These are phyloP conservation scores for Emmelina monodactyla DNA, from an alignment of 2,888 invertebrate species.

Conservation along the genomic window DNA sequence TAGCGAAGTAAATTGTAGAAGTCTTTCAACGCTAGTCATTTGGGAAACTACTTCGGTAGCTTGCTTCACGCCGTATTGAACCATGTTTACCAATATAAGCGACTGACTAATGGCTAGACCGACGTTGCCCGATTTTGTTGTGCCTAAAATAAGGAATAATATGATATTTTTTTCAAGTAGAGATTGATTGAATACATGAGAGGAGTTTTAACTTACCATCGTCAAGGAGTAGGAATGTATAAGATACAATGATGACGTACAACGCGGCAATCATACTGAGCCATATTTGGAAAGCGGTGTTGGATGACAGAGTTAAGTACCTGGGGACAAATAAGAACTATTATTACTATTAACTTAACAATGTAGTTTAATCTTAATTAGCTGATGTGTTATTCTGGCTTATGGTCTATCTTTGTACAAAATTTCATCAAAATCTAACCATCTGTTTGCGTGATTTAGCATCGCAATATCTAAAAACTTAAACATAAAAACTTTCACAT, in stretches of 20 bases:
- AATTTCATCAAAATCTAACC: too few relatives aligned
- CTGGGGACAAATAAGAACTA: constrained; percentile 25
- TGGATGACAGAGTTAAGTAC: constrained; percentile 67
- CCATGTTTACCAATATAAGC: constrained; percentile 78
- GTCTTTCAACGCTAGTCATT: constrained; percentile 83
- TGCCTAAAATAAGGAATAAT: constrained; percentile 29
- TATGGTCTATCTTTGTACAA: too few relatives aligned
- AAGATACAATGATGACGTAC: constrained; percentile 69
- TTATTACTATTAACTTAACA: not conserved
- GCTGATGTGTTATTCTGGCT: too few relatives aligned
- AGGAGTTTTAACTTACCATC: constrained; percentile 62
- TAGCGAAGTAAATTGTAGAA: constrained; percentile 78
- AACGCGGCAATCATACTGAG: constrained; percentile 70
- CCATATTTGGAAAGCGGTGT: constrained; percentile 71
- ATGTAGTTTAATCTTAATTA: not conserved
- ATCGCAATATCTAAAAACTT: too few relatives aligned
- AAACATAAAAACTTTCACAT: too few relatives aligned
- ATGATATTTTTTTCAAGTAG: too few relatives aligned
- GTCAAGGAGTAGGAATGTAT: constrained; percentile 68
- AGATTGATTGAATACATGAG: too few relatives aligned
- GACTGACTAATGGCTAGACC: constrained; percentile 78
- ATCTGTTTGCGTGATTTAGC: too few relatives aligned
- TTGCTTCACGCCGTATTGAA: constrained; percentile 82
- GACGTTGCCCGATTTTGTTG: constrained; percentile 70
- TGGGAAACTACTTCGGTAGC: constrained; percentile 80